These are phyloP conservation scores for Morpho helenor DNA, from an alignment of 2,888 invertebrate species.

Conservation along the genomic window DNA sequence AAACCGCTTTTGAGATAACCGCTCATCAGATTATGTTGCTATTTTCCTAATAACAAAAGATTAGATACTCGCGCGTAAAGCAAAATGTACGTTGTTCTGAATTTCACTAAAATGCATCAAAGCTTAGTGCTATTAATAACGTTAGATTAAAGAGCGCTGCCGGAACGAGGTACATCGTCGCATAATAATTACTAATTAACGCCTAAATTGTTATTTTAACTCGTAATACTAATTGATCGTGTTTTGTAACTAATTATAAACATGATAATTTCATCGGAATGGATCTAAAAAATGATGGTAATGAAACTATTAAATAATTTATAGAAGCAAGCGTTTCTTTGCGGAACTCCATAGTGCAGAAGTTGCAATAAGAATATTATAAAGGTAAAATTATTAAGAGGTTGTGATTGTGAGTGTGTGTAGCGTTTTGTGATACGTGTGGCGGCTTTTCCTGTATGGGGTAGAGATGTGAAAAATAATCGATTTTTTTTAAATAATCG, in stretches of 20 bases:
- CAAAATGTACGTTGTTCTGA: conserved; percentile 47
- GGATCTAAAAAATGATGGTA: too few species aligned
- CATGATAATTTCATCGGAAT: too few species aligned
- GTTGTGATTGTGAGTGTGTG: too few species aligned
- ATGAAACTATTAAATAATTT: too few species aligned
- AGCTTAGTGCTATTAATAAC: conserved; percentile 46
- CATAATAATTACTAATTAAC: conserved; percentile 28
- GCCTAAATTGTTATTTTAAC: conserved; percentile 16
- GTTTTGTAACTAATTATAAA: background rate
- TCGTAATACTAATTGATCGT: conserved; percentile 2
- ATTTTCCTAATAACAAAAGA: conserved; percentile 57
- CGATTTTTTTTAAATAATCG: too few species aligned
- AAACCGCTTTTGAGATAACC: conserved; percentile 7
- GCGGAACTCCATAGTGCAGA: too few species aligned
- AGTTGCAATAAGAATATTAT: too few species aligned
- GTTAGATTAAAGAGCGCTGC: conserved; percentile 37
- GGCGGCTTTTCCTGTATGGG: too few species aligned
- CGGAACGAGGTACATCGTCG: conserved; percentile 24
- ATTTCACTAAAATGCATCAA: conserved; percentile 53
- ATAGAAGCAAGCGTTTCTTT: too few species aligned
- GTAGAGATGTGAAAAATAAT: too few species aligned
- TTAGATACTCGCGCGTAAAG: conserved; percentile 51
- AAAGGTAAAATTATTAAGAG: too few species aligned
- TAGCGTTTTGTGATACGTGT: too few species aligned
- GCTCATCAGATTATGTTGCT: conserved; percentile 52